Conservation (phyloP, 2,113 vertebrate genomes). For the Antigone vipio region DNA sequence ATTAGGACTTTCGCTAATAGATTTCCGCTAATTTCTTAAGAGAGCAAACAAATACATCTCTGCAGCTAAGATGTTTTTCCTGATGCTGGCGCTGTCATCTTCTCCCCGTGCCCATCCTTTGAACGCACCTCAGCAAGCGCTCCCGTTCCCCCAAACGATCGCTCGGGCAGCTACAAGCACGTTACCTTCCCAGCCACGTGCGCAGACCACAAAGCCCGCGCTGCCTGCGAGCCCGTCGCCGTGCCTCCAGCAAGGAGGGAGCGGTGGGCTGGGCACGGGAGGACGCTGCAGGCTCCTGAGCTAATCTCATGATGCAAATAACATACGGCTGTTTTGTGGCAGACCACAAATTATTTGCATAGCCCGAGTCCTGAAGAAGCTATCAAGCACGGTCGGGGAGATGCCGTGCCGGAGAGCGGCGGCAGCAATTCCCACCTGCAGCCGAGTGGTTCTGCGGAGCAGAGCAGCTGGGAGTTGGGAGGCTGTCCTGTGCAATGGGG, state of each 20-base stretch:
- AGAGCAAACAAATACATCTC: background rate
- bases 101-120: background rate
- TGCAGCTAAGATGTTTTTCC: background rate
- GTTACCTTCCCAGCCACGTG: background rate
- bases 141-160: background rate
- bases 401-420: background rate
- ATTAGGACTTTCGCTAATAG: background rate
- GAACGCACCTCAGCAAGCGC: background rate
- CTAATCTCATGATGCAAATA: background rate
- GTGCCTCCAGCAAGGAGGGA: background rate
- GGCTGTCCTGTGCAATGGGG: background rate
- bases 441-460: background rate
- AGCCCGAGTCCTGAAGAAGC: background rate
- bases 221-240: background rate
- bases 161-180: accelerated
- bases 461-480: background rate
- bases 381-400: background rate
- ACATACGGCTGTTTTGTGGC: background rate
- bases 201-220: accelerated
- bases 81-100: background rate
- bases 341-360: background rate
- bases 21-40: background rate
- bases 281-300: background rate
- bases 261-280: background rate
- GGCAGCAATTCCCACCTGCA: background rate